Base-by-base conservation (phyloP, 1,140 invertebrate species). In the Drosophila funebris region DNA sequence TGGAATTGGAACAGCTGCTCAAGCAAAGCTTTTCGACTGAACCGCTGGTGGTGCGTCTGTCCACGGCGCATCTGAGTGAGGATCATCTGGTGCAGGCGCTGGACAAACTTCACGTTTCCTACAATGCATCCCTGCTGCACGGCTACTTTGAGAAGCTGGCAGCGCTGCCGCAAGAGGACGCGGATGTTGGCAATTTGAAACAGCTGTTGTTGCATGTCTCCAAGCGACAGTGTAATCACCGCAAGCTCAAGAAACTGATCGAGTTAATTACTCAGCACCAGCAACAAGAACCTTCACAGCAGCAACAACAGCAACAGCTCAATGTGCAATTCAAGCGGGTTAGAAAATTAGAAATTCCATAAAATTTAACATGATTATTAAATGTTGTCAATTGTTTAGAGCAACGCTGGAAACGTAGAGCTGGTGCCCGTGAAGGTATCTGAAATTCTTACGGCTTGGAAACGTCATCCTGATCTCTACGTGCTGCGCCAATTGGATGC, bases 31-130 rank as follows among this genome's bases (percentile, higher is more conserved):
- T 88, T 68, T 57, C 73, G 70, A 79, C 74, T 71, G 81, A 87
- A 66, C 72, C 78, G 44, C 72, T 68, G 56, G 76, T 75, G 50
- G 73, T 58, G 24, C 76, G 68, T 16, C 72, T 91, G 24, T 62
- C 84, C 20, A 90, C 90, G 24, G 62, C 73, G 54, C 68, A 90
- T 50, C 58, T 73, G 43, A 87, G 81, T 56, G 82, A 88, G 72
- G 74, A 80, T 46, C 68, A 79, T 52, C 63, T 91, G 78, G 72
- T 88, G 78, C 84, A 90, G 74, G 84, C 90, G 56, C 77, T 91
- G 61, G 85, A 91, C 48, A 80, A 88, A 67, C 73, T 91, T 68
- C 68, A 90, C 52, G 69, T 91, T 41, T 53, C 81, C 44, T 91
- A 90, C 54, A 83, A 91, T 46, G 69, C 69, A 41, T 62, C 78